phyloP scores from a whole-genome alignment of 1,140 invertebrate genomes.

The Phortica variegata region DNA sequence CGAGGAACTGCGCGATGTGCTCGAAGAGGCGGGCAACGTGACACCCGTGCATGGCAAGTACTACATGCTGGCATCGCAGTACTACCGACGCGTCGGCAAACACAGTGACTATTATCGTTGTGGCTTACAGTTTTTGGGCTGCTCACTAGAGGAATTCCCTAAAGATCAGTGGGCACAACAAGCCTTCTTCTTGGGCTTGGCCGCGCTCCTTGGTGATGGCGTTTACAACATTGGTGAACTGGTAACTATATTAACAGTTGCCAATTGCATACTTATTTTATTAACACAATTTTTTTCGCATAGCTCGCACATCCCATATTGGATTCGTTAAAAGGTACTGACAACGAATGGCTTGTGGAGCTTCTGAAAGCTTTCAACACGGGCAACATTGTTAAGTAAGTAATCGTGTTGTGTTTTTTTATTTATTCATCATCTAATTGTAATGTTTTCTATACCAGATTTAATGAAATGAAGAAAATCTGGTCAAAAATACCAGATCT shows the following conservation, averaged over 20 bases:
- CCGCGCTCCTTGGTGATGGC: constrained; percentile 90
- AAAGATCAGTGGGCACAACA: constrained; percentile 73
- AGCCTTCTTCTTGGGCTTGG: constrained; percentile 89
- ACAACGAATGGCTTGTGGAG: constrained; percentile 87
- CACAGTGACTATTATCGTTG: constrained; percentile 82
- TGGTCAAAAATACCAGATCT: constrained; percentile 87
- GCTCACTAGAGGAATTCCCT: constrained; percentile 71
- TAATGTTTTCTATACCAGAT: constrained; percentile 58
- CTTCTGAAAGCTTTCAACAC: constrained; percentile 90
- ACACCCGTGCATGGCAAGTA: constrained; percentile 93
- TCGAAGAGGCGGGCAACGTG: constrained; percentile 89
- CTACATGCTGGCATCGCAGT: constrained; percentile 91
- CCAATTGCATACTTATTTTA: not conserved
- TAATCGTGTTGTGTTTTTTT: not conserved
- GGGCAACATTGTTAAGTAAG: constrained; percentile 75
- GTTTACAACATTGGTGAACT: constrained; percentile 98
- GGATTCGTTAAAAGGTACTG: constrained; percentile 77
- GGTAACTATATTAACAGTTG: constrained; percentile 54
- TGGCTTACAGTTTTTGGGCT: constrained; percentile 92
- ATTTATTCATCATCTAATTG: not conserved
- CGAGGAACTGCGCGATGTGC: constrained; percentile 81
- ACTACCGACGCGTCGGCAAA: constrained; percentile 66
- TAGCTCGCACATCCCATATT: constrained; percentile 92
- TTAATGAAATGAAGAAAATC: constrained; percentile 78
- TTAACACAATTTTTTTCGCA: constrained; percentile 20